A percentile compares a stretch with the other conserved stretches of the same genome.
These are phyloP conservation scores for Nannoperca obscura DNA, from an alignment of 2,797 vertebrate genomes.

Conservation along the genomic window DNA sequence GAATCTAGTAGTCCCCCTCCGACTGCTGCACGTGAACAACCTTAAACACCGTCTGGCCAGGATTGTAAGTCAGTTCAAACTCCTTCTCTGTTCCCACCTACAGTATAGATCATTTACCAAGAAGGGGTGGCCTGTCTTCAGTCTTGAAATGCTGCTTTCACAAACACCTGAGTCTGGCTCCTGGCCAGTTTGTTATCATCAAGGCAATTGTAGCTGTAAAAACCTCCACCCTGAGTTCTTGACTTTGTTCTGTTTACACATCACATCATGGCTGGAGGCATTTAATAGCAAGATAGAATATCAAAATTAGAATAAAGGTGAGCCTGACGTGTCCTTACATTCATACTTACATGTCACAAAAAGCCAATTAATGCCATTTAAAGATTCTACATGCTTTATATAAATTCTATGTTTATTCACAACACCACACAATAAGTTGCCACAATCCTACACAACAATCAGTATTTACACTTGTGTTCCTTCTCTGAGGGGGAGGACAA, in stretches of 20 bases:
- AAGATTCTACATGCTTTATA: neutral
- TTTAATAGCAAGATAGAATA: conserved; percentile 11
- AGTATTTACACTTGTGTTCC: conserved; percentile 8
- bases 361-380: neutral
- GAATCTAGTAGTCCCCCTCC: conserved; percentile 63
- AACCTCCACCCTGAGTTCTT: conserved; percentile 52
- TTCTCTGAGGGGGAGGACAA: conserved; percentile 72
- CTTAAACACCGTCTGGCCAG: conserved; percentile 60
- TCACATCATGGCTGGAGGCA: conserved; percentile 23
- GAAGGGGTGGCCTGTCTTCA: conserved; percentile 7
- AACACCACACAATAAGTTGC: neutral
- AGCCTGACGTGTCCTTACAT: neutral
- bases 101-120: conserved; percentile 51
- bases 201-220: conserved; percentile 53
- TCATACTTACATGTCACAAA: neutral
- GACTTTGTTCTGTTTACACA: conserved; percentile 78
- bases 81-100: conserved; percentile 12
- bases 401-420: neutral
- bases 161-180: conserved; percentile 8
- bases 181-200: conserved; percentile 23
- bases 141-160: conserved; percentile 11
- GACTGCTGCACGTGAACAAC: conserved; percentile 64
- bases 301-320: conserved; percentile 10
- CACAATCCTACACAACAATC: neutral
- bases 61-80: conserved; percentile 74